Conservation (phyloP, 2,888 invertebrate species). For the Psylliodes chrysocephalus region DNA sequence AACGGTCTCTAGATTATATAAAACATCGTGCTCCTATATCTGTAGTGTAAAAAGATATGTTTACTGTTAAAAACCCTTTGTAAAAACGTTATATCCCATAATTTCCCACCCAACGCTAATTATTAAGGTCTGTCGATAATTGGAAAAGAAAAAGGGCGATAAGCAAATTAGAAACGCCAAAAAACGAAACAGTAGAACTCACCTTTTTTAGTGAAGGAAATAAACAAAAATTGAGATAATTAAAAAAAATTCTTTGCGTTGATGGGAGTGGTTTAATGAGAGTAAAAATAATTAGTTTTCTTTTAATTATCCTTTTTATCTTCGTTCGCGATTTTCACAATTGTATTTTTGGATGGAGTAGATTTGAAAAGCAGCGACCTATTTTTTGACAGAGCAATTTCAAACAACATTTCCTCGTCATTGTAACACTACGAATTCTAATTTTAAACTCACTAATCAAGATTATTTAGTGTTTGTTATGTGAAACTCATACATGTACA, state of each 20-base stretch:
- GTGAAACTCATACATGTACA: too few relatives aligned
- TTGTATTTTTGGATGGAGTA: not conserved
- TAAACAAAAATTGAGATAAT: constrained; percentile 4
- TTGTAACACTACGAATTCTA: too few relatives aligned
- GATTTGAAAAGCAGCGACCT: too few relatives aligned
- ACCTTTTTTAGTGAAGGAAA: not conserved
- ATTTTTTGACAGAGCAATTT: too few relatives aligned
- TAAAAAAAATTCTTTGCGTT: not conserved
- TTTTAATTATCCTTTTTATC: not conserved
- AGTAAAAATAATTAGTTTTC: not conserved
- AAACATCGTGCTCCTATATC: too few relatives aligned
- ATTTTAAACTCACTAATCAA: too few relatives aligned
- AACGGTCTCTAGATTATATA: too few relatives aligned
- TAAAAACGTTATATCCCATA: too few relatives aligned
- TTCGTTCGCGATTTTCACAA: not conserved
- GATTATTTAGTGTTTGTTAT: too few relatives aligned
- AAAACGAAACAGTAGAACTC: not conserved
- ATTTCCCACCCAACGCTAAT: not conserved
- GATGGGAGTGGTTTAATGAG: not conserved
- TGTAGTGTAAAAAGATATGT: too few relatives aligned
- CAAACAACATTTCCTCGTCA: too few relatives aligned
- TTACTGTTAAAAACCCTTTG: too few relatives aligned
- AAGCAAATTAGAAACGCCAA: constrained; percentile 1
- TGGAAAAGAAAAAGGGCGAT: not conserved
- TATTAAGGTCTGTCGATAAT: not conserved